Percentiles rank a stretch among this genome's conserved stretches.
Evolutionary conservation across 2,888 invertebrate species (phyloP).

Genomic region (Athalia circularis): DNA sequence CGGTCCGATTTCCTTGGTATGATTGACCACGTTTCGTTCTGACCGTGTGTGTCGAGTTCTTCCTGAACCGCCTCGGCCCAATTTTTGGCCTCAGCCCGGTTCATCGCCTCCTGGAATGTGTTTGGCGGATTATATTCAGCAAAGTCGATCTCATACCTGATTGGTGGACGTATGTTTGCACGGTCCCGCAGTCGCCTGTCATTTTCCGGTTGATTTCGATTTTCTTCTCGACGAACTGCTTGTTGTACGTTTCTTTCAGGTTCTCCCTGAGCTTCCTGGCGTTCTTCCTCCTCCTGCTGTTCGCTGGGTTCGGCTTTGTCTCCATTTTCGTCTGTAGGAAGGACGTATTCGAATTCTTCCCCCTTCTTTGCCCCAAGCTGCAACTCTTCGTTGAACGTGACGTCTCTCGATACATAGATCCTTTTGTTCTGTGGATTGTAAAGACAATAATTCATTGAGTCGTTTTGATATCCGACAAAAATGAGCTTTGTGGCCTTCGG

Average conservation of each 20-base stretch:
- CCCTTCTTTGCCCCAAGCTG: not conserved
- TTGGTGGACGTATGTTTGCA: constrained; percentile 10
- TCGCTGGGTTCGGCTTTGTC: not conserved
- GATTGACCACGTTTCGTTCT: constrained; percentile 45
- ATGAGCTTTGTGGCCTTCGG: constrained; percentile 35
- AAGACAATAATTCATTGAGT: constrained; percentile 23
- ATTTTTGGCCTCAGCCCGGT: constrained; percentile 22
- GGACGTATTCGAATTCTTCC: not conserved
- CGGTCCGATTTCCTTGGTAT: not conserved
- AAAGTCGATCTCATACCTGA: constrained; percentile 44
- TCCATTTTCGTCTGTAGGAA: not conserved
- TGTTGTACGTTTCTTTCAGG: not conserved
- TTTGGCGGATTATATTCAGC: constrained; percentile 47
- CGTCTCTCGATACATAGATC: constrained; percentile 45
- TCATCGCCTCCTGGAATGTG: constrained; percentile 48
- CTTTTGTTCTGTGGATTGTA: constrained; percentile 24
- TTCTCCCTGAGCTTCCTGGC: not conserved
- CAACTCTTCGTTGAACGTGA: constrained; percentile 44
- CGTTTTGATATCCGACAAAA: constrained; percentile 43
- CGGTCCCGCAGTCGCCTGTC: constrained; percentile 21
- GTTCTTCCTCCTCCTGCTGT: constrained; percentile 26
- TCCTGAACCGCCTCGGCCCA: constrained; percentile 41
- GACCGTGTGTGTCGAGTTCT: constrained; percentile 41
- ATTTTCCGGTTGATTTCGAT: not conserved
- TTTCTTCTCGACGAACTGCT: not conserved